Evolutionary conservation across 2,113 vertebrate genomes (phyloP), one percentile per base, ranked within the genome.

Genomic region (Syrmaticus mikado): DNA sequence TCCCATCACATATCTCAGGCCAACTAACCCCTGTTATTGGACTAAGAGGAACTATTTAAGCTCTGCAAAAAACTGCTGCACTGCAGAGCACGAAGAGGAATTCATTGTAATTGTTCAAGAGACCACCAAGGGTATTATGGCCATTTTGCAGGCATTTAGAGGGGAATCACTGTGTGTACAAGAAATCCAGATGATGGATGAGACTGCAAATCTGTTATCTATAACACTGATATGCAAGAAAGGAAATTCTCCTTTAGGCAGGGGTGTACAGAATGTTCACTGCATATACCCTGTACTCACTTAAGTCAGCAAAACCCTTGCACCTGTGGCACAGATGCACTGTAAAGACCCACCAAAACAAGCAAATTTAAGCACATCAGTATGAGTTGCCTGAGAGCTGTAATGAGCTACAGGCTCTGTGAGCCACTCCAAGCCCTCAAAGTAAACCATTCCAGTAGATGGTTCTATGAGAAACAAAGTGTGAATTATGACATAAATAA

Each of bases 361-460:
- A 38, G 34, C 12, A 60, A 36, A 13, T 30, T 55, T 6, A 57
- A 53, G 18, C 25, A 45, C 13, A 22, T 19, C n/a, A 45, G 7
- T 41, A 43, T 14, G 58, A 48, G 24, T 25, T 57, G 52, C 13
- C 17, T 57, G 21, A 62, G 36, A 0, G 0, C 36, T 50, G n/a
- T 4, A 65, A 30, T 30, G 40, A 67, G 62, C 22, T 43, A 16
- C 24, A 38, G 36, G 7, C 5, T 57, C 38, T 15, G 11, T 7
- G n/a, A 67, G 8, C 48, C 13, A 36, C 75, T 61, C 41, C 67
- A 17, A 53, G n/a, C 12, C 45, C 66, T 58, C 27, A 64, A 60
- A 80, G 11, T 24, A 15, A 4, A 24, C 27, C 10, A 57, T 79
- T 41, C 60, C 65, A 24, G 22, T 12, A 62, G 46, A 16, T 53